These are phyloP conservation scores for Lagorchestes hirsutus DNA, from an alignment of 2,797 vertebrate species.

Conservation along the genomic window DNA sequence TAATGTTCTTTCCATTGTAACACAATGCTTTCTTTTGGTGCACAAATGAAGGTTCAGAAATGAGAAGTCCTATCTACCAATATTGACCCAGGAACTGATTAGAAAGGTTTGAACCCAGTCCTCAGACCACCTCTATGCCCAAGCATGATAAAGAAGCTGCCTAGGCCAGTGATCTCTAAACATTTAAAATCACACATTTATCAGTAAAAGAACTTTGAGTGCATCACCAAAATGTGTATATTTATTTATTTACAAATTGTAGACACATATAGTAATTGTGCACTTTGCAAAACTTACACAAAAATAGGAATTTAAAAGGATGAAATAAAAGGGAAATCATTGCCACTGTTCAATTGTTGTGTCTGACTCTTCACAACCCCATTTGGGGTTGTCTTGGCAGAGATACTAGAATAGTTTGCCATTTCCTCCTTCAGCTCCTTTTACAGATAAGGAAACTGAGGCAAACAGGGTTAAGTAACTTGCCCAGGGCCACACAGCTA, in stretches of 20 bases:
- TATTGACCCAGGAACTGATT: neutral
- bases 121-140: neutral
- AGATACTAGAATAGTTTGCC: neutral
- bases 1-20: neutral
- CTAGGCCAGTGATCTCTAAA: neutral
- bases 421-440: neutral
- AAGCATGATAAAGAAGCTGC: neutral
- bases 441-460: neutral
- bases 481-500: neutral
- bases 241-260: neutral
- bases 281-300: neutral
- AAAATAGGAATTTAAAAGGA: neutral
- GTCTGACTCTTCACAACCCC: neutral
- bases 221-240: neutral
- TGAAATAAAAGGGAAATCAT: neutral
- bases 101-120: neutral
- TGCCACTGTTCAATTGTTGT: neutral
- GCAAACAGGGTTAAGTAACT: neutral
- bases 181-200: neutral
- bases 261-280: neutral
- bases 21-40: neutral
- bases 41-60: neutral
- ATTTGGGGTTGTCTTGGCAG: neutral
- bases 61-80: neutral
- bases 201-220: neutral